A percentile compares a stretch with the other conserved stretches of the same genome.
These are phyloP conservation scores for Ailuropoda melanoleuca DNA, from an alignment of 2,113 vertebrate genomes.

Conservation along the genomic window DNA sequence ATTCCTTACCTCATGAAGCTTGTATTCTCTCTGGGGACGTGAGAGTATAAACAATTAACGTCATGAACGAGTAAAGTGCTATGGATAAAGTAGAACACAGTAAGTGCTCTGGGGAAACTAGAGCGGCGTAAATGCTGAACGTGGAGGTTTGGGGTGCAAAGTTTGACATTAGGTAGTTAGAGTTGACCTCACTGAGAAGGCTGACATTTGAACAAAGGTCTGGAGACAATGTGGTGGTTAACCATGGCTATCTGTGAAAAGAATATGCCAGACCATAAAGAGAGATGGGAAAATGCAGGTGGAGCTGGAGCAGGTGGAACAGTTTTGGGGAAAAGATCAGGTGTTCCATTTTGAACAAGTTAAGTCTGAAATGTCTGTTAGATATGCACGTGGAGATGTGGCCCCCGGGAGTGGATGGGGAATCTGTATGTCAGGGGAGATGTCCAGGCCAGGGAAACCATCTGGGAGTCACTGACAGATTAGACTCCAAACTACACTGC, in stretches of 20 bases:
- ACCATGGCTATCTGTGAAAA: background rate
- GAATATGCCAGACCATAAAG: too few relatives aligned
- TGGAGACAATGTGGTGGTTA: background rate
- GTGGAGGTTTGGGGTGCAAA: background rate
- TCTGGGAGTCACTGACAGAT: background rate
- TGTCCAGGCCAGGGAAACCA: too few relatives aligned
- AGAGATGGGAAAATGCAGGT: background rate
- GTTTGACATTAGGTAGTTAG: background rate
- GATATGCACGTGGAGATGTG: background rate
- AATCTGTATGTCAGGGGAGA: background rate
- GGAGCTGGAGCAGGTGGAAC: background rate
- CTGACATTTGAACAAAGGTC: background rate
- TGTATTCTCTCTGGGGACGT: background rate
- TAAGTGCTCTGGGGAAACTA: background rate
- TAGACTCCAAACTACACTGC: background rate
- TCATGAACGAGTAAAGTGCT: background rate
- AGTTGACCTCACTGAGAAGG: background rate
- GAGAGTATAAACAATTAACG: background rate
- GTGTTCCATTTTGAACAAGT: background rate
- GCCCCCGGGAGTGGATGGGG: fast-evolving
- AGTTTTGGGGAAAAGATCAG: background rate
- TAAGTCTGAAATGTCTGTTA: background rate
- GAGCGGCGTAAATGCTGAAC: background rate
- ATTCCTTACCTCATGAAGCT: background rate
- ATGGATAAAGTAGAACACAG: background rate